Conservation (phyloP, 1,140 invertebrate species). For the Megalonaias nervosa region DNA sequence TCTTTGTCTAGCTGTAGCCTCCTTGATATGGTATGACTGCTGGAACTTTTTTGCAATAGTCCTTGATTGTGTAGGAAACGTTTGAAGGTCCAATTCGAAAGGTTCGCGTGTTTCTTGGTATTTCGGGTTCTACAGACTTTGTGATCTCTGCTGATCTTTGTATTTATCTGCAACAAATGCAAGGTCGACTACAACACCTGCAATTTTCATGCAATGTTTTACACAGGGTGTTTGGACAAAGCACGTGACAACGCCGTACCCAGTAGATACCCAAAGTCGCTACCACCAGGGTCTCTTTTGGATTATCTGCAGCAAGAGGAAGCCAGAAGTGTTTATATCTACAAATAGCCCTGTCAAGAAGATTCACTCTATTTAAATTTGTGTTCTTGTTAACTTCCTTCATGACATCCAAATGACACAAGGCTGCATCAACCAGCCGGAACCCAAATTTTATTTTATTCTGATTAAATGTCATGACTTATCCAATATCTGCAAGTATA, state of each 20-base stretch:
- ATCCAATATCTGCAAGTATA: too few relatives aligned
- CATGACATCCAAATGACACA: too few relatives aligned
- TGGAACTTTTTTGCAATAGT: conserved; percentile 28
- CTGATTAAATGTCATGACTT: too few relatives aligned
- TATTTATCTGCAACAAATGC: background rate
- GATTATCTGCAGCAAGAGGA: conserved; percentile 68
- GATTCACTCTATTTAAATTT: too few relatives aligned
- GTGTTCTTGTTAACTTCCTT: too few relatives aligned
- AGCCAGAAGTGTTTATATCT: conserved; percentile 73
- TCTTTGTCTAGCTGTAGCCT: conserved; percentile 69
- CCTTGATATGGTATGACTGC: conserved; percentile 67
- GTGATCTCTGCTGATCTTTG: conserved; percentile 34
- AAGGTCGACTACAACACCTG: conserved; percentile 64
- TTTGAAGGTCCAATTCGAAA: too few relatives aligned
- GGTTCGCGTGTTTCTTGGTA: conserved; percentile 43
- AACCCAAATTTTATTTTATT: too few relatives aligned
- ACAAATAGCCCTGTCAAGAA: conserved; percentile 56
- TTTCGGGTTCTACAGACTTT: conserved; percentile 44
- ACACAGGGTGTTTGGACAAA: conserved; percentile 69
- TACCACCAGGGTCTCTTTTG: conserved; percentile 48
- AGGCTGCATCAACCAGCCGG: too few relatives aligned
- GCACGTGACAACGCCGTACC: conserved; percentile 74
- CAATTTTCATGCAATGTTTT: conserved; percentile 69
- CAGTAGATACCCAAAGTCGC: conserved; percentile 74
- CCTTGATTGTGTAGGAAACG: too few relatives aligned